A percentile compares a stretch with the other conserved stretches of the same genome.
phyloP scores from a whole-genome alignment of 2,113 vertebrate genomes.

The Lanius collurio region DNA sequence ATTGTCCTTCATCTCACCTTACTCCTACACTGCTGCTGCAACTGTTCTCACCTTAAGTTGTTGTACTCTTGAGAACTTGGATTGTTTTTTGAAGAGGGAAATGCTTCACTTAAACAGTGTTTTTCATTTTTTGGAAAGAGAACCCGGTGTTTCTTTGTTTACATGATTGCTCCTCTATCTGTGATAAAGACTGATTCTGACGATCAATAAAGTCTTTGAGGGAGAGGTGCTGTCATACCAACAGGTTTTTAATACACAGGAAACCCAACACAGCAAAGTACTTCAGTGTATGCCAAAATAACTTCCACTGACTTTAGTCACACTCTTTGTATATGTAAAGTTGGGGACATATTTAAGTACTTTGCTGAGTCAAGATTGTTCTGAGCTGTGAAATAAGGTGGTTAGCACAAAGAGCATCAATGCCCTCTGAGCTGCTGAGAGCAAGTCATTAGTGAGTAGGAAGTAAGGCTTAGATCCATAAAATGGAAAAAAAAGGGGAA shows the following conservation, averaged over 20 bases:
- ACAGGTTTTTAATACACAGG: neutral
- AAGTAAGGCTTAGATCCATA: neutral
- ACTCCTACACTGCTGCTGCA: neutral
- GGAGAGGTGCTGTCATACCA: neutral
- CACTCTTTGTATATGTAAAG: neutral
- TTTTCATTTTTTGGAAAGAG: neutral
- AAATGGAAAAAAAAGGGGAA: neutral
- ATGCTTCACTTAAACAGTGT: neutral
- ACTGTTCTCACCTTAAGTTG: neutral
- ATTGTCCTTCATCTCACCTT: neutral
- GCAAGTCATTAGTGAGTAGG: neutral
- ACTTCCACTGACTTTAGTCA: neutral
- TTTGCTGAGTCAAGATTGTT: constrained; percentile 20
- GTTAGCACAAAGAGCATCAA: neutral
- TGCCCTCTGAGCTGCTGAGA: neutral
- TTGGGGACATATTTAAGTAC: neutral
- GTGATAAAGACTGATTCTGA: neutral
- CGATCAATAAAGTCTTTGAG: neutral
- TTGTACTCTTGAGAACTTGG: neutral
- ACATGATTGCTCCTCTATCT: neutral
- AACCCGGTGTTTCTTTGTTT: neutral
- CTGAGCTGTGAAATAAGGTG: neutral
- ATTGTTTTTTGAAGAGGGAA: neutral
- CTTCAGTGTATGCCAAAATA: neutral
- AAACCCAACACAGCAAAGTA: neutral